Percentiles rank a stretch among this genome's conserved stretches.
These are phyloP conservation scores for Brachynemurus nebulosus DNA, from an alignment of 2,888 invertebrate genomes.

Conservation along the genomic window DNA sequence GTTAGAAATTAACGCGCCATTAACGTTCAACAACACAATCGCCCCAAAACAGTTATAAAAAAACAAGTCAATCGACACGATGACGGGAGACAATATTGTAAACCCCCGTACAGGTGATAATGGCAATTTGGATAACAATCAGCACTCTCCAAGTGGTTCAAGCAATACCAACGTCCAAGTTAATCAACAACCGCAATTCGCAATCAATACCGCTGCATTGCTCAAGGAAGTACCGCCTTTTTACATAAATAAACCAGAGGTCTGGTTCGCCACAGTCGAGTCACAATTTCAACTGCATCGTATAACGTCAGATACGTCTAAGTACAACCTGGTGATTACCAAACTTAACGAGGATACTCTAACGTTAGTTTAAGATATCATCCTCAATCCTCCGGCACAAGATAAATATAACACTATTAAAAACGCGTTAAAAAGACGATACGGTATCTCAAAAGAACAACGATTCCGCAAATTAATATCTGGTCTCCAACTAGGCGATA, in stretches of 20 bases:
- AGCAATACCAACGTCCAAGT: too few relatives aligned
- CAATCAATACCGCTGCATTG: too few relatives aligned
- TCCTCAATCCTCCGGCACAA: neutral
- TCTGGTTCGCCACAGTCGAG: conserved; percentile 13
- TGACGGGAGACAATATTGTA: too few relatives aligned
- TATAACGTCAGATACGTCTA: conserved; percentile 9
- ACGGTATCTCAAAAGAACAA: neutral
- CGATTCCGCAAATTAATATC: neutral
- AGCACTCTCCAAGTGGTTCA: too few relatives aligned
- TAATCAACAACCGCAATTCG: too few relatives aligned
- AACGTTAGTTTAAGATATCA: neutral
- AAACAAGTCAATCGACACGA: too few relatives aligned
- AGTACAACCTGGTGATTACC: conserved; percentile 7
- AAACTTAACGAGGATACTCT: neutral
- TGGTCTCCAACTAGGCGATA: neutral
- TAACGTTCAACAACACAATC: too few relatives aligned
- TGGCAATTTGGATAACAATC: too few relatives aligned
- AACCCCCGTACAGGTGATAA: too few relatives aligned
- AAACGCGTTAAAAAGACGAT: neutral
- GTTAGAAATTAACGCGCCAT: too few relatives aligned
- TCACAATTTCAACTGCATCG: conserved; percentile 11
- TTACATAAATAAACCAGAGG: conserved; percentile 11
- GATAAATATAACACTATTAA: neutral
- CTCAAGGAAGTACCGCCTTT: conserved; percentile 2
- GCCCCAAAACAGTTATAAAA: too few relatives aligned